Conservation (phyloP, 2,888 invertebrate genomes). For the Emesis furor region DNA sequence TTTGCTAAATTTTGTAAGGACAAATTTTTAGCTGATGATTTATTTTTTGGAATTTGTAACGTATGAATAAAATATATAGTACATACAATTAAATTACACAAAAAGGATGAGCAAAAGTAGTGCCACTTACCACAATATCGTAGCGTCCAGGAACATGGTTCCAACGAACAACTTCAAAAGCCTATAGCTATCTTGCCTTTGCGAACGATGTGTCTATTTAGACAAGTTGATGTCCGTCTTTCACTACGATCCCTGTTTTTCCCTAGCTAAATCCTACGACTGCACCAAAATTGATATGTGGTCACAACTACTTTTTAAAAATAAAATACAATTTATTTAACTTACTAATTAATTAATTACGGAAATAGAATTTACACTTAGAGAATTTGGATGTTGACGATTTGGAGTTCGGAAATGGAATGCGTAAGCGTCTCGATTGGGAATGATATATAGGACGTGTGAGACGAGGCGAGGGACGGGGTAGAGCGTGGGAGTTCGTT, state of each 20-base stretch:
- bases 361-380: too few relatives aligned
- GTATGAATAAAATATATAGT: too few relatives aligned
- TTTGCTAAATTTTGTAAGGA: constrained; percentile 39
- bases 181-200: constrained; percentile 31
- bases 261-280: constrained; percentile 22
- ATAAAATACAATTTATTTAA: neutral
- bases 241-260: neutral
- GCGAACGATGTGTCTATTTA: constrained; percentile 30
- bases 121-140: neutral
- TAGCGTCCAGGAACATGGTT: constrained; percentile 10
- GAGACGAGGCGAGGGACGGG: too few relatives aligned
- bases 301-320: neutral
- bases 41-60: too few relatives aligned
- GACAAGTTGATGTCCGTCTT: constrained; percentile 2
- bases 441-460: too few relatives aligned
- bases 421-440: too few relatives aligned
- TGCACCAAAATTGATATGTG: constrained; percentile 7
- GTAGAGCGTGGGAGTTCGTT: too few relatives aligned
- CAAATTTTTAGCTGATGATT: too few relatives aligned
- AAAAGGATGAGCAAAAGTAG: constrained; percentile 10
- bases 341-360: too few relatives aligned
- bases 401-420: too few relatives aligned
- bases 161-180: constrained; percentile 38
- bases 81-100: neutral
- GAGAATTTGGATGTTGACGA: too few relatives aligned